These are phyloP conservation scores for Drosophila nannoptera DNA, from an alignment of 1,140 invertebrate species.

Conservation along the genomic window DNA sequence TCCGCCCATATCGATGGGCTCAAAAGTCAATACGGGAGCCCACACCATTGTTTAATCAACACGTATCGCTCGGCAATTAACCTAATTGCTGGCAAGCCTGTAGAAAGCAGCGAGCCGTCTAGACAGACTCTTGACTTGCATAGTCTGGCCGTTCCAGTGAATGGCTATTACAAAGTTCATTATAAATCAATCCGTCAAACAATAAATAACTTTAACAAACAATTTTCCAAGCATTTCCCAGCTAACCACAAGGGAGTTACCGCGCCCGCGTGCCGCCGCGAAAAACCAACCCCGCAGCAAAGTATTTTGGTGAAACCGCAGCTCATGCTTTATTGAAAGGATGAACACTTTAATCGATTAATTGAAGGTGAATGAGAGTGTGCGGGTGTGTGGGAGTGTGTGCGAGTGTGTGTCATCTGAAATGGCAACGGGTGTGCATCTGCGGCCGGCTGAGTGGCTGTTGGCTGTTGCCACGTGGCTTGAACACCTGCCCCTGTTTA, in stretches of 20 bases:
- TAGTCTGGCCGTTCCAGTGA: neutral
- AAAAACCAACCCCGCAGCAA: slow-evolving; percentile 1
- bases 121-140: slow-evolving; percentile 23
- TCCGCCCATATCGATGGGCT: neutral
- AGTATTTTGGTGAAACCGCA: slow-evolving; percentile 33
- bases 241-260: slow-evolving; percentile 13
- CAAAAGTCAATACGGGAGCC: neutral
- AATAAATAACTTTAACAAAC: slow-evolving; percentile 46
- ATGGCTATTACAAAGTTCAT: slow-evolving; percentile 36
- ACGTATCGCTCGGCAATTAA: slow-evolving; percentile 38
- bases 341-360: slow-evolving; percentile 54
- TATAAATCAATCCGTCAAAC: slow-evolving; percentile 47
- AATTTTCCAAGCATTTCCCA: slow-evolving; percentile 4
- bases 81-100: slow-evolving; percentile 36
- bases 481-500: slow-evolving; percentile 49
- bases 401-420: slow-evolving; percentile 42
- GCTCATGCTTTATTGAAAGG: slow-evolving; percentile 45
- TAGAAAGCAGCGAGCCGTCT: slow-evolving; percentile 41
- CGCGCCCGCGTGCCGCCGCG: no score
- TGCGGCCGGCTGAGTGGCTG: slow-evolving; percentile 35
- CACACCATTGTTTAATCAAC: neutral
- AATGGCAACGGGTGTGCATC: slow-evolving; percentile 45
- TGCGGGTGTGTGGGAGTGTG: no score
- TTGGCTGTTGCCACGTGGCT: slow-evolving; percentile 63
- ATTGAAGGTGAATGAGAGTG: slow-evolving; percentile 7